Evolutionary conservation across 1,140 invertebrate genomes (phyloP).

Genomic region (Saccostrea glomerata): DNA sequence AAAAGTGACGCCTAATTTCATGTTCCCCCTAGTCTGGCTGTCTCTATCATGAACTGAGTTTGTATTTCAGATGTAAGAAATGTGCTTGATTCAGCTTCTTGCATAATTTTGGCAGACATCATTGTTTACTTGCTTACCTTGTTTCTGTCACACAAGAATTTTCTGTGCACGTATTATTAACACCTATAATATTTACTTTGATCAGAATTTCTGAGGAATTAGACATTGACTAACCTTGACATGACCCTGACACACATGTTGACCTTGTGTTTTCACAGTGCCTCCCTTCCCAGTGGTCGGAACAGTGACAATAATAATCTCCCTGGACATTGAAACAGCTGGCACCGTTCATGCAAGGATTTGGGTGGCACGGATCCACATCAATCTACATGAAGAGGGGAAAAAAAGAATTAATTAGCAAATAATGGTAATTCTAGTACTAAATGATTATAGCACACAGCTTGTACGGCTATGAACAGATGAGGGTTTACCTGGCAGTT

Average conservation of each 20-base stretch:
- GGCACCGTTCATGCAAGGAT: slow-evolving; percentile 88
- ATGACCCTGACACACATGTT: slow-evolving; percentile 62
- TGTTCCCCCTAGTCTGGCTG: neutral
- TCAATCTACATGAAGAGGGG: slow-evolving; percentile 67
- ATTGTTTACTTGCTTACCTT: neutral
- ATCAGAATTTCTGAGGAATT: neutral
- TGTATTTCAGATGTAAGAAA: neutral
- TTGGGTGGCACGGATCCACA: slow-evolving; percentile 80
- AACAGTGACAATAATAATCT: slow-evolving; percentile 74
- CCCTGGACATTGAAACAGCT: slow-evolving; percentile 78
- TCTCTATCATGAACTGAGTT: neutral
- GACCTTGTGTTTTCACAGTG: slow-evolving; percentile 53
- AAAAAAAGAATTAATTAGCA: neutral
- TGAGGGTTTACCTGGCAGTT: slow-evolving; percentile 70
- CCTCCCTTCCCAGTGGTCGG: slow-evolving; percentile 47
- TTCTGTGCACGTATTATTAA: neutral
- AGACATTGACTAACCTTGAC: slow-evolving; percentile 67
- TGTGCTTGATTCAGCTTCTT: slow-evolving; percentile 15
- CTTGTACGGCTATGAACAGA: neutral
- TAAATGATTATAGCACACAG: neutral
- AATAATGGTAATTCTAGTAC: neutral
- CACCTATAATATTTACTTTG: neutral
- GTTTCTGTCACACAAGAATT: neutral
- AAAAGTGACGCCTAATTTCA: slow-evolving; percentile 29
- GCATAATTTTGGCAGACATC: neutral